Conservation (phyloP, 2,797 vertebrate species). For the Eulemur albifrons region DNA sequence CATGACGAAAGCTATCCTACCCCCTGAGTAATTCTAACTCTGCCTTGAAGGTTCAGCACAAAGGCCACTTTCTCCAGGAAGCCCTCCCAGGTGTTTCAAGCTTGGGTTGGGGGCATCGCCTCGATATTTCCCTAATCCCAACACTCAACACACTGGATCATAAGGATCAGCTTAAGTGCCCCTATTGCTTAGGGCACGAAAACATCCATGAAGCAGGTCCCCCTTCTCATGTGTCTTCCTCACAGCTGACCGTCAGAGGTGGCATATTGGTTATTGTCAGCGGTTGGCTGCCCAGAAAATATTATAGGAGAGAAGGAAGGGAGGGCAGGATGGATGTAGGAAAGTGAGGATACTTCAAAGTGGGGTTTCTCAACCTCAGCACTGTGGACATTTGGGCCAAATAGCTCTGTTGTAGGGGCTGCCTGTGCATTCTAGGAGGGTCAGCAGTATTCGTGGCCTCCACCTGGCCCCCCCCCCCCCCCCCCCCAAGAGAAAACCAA, state of each 20-base stretch:
- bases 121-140: neutral
- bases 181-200: neutral
- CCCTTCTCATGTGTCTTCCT: neutral
- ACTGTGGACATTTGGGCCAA: fast-evolving
- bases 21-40: neutral
- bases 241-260: neutral
- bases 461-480: neutral
- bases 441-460: neutral
- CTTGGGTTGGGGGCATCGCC: neutral
- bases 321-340: neutral
- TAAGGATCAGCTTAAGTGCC: neutral
- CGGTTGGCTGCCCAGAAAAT: neutral
- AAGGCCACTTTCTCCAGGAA: neutral
- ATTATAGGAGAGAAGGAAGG: neutral
- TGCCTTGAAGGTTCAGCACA: neutral
- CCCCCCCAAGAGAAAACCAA: no score
- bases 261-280: neutral
- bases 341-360: neutral
- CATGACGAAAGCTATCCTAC: neutral
- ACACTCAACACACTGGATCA: neutral
- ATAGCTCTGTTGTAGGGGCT: neutral
- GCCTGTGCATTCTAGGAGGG: neutral
- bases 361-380: fast-evolving
- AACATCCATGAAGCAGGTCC: neutral
- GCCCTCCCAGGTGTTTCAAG: neutral